Evolutionary conservation across 2,888 invertebrate genomes (phyloP).

Genomic region (Tribolium freemani): DNA sequence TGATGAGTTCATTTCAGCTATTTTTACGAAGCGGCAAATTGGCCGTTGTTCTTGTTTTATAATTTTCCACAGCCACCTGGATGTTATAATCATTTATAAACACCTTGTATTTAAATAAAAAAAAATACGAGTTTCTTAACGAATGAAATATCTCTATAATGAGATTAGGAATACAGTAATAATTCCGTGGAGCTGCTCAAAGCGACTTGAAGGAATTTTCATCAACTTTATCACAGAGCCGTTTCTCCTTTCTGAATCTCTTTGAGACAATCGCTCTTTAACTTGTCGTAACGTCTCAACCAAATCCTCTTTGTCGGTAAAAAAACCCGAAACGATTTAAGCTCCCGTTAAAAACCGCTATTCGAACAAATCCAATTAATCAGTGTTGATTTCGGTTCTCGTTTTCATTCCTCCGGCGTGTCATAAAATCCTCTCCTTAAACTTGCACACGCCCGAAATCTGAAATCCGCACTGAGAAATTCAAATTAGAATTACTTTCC

Average conservation of each 20-base stretch:
- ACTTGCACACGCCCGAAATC: conserved; percentile 65
- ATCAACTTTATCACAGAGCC: background rate
- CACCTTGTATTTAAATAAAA: too few species aligned
- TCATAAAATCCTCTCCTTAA: conserved; percentile 58
- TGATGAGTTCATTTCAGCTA: too few species aligned
- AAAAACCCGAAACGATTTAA: background rate
- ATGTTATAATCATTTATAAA: too few species aligned
- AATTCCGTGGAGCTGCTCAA: background rate
- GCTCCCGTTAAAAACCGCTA: background rate
- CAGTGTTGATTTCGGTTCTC: background rate
- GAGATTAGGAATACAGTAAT: background rate
- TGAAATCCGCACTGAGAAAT: conserved; percentile 64
- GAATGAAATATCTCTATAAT: background rate
- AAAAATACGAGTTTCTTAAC: too few species aligned
- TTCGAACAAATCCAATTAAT: background rate
- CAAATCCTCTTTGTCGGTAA: conserved; percentile 1
- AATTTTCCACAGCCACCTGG: too few species aligned
- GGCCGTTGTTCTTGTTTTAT: too few species aligned
- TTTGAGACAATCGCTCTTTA: conserved; percentile 7
- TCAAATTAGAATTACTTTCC: conserved; percentile 66
- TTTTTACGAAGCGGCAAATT: too few species aligned
- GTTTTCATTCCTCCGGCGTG: background rate
- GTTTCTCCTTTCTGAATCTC: background rate
- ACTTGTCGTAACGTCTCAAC: background rate
- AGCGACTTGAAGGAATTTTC: conserved; percentile 5